A percentile compares a stretch with the other conserved stretches of the same genome.
Evolutionary conservation across 2,113 vertebrate genomes (phyloP).

Genomic region (Naja naja): DNA sequence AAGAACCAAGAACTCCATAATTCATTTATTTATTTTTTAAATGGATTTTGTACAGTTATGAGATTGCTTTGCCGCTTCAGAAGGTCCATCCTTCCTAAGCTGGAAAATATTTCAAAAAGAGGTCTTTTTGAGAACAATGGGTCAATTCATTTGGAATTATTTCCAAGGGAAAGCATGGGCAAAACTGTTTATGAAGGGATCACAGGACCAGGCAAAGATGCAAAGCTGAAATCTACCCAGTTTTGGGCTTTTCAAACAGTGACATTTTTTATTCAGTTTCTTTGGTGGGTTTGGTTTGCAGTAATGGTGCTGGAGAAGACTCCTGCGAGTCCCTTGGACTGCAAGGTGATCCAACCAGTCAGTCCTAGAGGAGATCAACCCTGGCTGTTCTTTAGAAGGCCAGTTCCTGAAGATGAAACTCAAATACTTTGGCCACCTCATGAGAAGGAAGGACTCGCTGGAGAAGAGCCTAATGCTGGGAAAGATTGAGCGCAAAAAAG

Average conservation of each 20-base stretch:
- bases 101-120: background rate
- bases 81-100: background rate
- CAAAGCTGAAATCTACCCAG: background rate
- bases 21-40: background rate
- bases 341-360: no score
- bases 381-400: no score
- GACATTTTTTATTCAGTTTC: no score
- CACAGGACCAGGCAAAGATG: background rate
- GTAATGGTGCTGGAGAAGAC: no score
- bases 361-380: no score
- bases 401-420: no score
- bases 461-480: no score
- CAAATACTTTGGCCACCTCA: no score
- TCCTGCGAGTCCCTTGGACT: no score
- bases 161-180: background rate
- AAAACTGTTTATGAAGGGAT: background rate
- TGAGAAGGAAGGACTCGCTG: no score
- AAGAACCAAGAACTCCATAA: no score
- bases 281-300: background rate
- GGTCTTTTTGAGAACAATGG: background rate
- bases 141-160: background rate
- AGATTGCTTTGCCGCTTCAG: background rate
- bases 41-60: background rate
- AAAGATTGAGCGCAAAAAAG: no score
- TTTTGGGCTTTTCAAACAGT: background rate